A percentile compares a stretch with the other conserved stretches of the same genome.
Evolutionary conservation across 2,888 invertebrate genomes (phyloP).

Genomic region (Pollenia griseotomentosa): DNA sequence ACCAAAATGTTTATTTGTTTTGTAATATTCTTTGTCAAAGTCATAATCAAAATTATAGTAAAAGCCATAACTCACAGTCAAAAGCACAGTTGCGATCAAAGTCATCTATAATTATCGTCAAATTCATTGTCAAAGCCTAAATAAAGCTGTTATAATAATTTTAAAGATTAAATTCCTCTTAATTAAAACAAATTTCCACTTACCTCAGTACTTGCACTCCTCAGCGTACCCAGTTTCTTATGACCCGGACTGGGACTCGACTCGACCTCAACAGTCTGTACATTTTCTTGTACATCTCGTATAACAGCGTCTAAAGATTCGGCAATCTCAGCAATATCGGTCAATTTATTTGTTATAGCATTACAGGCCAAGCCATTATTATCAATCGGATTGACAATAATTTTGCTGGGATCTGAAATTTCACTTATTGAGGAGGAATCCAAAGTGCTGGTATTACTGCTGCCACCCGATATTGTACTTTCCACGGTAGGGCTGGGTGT

Average conservation of each 20-base stretch:
- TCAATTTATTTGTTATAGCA: conserved; percentile 87
- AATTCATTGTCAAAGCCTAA: too few relatives aligned
- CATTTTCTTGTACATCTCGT: conserved; percentile 84
- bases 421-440: conserved; percentile 57
- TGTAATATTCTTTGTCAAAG: too few relatives aligned
- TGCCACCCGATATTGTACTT: conserved; percentile 77
- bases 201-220: conserved; percentile 79
- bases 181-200: conserved; percentile 28
- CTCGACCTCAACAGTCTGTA: conserved; percentile 75
- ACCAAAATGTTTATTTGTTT: too few relatives aligned
- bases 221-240: conserved; percentile 79
- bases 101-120: too few relatives aligned
- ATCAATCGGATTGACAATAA: conserved; percentile 81
- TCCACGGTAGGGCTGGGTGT: conserved; percentile 73
- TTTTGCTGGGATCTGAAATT: conserved; percentile 60
- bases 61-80: too few relatives aligned
- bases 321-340: conserved; percentile 88
- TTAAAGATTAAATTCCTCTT: not conserved
- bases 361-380: conserved; percentile 87
- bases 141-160: not conserved
- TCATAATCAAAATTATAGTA: too few relatives aligned
- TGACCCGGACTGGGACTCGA: conserved; percentile 76
- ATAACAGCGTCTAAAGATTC: conserved; percentile 88
- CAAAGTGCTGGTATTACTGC: conserved; percentile 75
- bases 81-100: too few relatives aligned